Percentiles rank a stretch among this genome's conserved stretches.
Evolutionary conservation across 1,140 invertebrate species (phyloP).

Genomic region (Andricus grossulariae): DNA sequence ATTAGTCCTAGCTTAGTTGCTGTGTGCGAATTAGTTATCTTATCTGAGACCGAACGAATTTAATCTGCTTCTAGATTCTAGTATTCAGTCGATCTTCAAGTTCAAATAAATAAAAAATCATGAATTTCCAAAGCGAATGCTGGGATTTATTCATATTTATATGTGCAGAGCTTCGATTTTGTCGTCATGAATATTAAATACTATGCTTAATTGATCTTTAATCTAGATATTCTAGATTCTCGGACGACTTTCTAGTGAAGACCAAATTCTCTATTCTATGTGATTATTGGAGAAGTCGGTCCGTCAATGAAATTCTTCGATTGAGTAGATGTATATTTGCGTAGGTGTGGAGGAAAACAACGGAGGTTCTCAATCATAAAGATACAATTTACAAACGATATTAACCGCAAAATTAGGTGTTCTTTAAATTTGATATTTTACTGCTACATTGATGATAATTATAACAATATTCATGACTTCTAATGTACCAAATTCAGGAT

Average conservation of each 20-base stretch:
- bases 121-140: background rate
- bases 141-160: too few species aligned
- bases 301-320: background rate
- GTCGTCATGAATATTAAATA: too few species aligned
- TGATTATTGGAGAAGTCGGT: background rate
- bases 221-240: too few species aligned
- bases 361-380: background rate
- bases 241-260: background rate
- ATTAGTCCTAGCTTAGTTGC: background rate
- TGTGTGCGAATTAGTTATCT: constrained; percentile 5
- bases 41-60: background rate
- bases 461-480: too few species aligned
- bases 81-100: background rate
- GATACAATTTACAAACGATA: too few species aligned
- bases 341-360: background rate
- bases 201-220: constrained; percentile 4
- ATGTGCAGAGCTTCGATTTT: too few species aligned
- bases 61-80: background rate
- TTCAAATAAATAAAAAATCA: too few species aligned
- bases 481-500: too few species aligned
- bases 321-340: background rate
- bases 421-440: too few species aligned
- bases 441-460: too few species aligned
- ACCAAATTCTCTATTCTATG: background rate
- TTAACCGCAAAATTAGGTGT: too few species aligned